Evolutionary conservation across 2,888 invertebrate genomes (phyloP).

Genomic region (Pocota personata): DNA sequence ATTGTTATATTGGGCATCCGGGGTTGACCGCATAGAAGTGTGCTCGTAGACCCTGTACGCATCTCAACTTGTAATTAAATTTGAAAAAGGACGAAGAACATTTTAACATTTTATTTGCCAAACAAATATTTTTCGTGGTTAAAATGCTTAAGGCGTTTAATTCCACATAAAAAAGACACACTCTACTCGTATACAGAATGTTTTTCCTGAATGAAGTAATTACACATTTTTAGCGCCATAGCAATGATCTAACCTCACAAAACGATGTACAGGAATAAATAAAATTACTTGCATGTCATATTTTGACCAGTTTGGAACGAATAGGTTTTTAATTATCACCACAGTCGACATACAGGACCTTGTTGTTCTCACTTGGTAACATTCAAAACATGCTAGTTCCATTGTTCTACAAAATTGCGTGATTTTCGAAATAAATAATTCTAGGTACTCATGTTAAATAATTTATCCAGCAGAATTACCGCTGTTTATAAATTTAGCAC

Average conservation of each 20-base stretch:
- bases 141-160: too few species aligned
- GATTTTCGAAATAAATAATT: conserved; percentile 31
- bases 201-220: not conserved
- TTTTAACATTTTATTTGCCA: too few species aligned
- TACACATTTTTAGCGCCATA: not conserved
- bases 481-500: conserved; percentile 25
- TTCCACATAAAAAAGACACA: too few species aligned
- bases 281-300: not conserved
- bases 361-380: conserved; percentile 15
- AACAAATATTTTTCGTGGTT: too few species aligned
- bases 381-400: not conserved
- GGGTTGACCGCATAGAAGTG: too few species aligned
- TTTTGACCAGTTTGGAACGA: not conserved
- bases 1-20: too few species aligned
- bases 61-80: too few species aligned
- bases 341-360: not conserved
- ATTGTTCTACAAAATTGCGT: conserved; percentile 16
- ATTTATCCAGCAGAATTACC: conserved; percentile 16
- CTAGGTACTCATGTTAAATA: conserved; percentile 24
- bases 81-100: too few species aligned
- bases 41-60: too few species aligned
- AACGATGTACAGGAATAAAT: not conserved
- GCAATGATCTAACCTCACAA: not conserved
- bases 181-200: too few species aligned
- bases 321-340: not conserved